Conservation (phyloP, 2,113 vertebrate species). For the Phainopepla nitens region DNA sequence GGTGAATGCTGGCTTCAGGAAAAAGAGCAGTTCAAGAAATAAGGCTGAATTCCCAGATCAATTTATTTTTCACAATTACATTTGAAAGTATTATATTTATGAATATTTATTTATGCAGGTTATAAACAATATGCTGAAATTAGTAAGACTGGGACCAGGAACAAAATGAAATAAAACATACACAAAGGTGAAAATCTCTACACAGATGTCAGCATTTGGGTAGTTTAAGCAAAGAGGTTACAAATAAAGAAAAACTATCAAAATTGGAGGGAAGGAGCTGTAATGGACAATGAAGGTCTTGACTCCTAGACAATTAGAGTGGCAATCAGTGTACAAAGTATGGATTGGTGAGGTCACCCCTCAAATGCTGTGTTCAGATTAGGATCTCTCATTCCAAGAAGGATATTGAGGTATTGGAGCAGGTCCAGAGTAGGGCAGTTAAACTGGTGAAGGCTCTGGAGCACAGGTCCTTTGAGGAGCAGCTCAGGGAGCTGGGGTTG, state of each 20-base stretch:
- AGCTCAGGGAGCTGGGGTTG: background rate
- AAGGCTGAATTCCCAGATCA: background rate
- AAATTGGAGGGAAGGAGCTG: background rate
- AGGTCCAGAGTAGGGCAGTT: rapidly evolving
- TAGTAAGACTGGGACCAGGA: background rate
- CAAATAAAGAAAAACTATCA: background rate
- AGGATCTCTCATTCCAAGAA: background rate
- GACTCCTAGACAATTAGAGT: background rate
- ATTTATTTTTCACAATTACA: background rate
- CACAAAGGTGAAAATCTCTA: background rate
- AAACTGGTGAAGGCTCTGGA: background rate
- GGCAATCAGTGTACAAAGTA: background rate
- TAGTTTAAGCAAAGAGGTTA: background rate
- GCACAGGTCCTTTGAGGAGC: rapidly evolving
- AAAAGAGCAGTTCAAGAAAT: background rate
- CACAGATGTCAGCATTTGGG: background rate
- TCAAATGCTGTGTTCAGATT: background rate
- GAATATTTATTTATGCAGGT: background rate
- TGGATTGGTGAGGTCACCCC: background rate
- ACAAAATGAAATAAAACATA: background rate
- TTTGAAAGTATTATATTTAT: background rate
- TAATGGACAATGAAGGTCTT: background rate
- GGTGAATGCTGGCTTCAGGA: background rate
- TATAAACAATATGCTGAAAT: background rate
- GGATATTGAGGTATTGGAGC: rapidly evolving